Evolutionary conservation across 2,888 invertebrate species (phyloP).

Genomic region (Syritta pipiens): DNA sequence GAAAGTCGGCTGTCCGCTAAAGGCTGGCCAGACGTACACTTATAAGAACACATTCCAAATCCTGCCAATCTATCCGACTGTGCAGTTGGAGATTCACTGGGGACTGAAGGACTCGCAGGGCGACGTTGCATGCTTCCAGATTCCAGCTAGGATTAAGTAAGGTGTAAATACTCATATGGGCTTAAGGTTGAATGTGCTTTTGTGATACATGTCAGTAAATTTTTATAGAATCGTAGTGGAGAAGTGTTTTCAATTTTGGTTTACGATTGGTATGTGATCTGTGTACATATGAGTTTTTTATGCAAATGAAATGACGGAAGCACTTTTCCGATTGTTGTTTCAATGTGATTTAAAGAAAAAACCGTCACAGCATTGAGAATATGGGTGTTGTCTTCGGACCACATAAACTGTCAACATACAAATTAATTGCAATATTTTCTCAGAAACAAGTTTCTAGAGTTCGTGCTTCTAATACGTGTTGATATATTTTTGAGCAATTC

Average conservation of each 20-base stretch:
- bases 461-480: too few relatives aligned
- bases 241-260: neutral
- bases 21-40: slow-evolving; percentile 84
- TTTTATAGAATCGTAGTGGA: neutral
- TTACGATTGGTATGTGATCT: too few relatives aligned
- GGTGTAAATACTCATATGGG: neutral
- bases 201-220: slow-evolving; percentile 34
- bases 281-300: too few relatives aligned
- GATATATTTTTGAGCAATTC: too few relatives aligned
- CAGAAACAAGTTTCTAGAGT: too few relatives aligned
- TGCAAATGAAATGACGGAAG: too few relatives aligned
- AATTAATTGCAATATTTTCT: too few relatives aligned
- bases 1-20: slow-evolving; percentile 84
- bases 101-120: slow-evolving; percentile 80
- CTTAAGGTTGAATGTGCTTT: neutral
- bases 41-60: slow-evolving; percentile 85
- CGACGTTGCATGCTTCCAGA: slow-evolving; percentile 84
- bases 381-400: too few relatives aligned
- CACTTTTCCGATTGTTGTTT: too few relatives aligned
- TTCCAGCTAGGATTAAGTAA: slow-evolving; percentile 83
- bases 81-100: slow-evolving; percentile 84
- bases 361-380: too few relatives aligned
- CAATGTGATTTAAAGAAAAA: too few relatives aligned
- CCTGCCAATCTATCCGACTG: slow-evolving; percentile 80
- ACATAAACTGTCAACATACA: too few relatives aligned